phyloP scores from a whole-genome alignment of 2,797 vertebrate genomes.

The Nyctalus aviator region DNA sequence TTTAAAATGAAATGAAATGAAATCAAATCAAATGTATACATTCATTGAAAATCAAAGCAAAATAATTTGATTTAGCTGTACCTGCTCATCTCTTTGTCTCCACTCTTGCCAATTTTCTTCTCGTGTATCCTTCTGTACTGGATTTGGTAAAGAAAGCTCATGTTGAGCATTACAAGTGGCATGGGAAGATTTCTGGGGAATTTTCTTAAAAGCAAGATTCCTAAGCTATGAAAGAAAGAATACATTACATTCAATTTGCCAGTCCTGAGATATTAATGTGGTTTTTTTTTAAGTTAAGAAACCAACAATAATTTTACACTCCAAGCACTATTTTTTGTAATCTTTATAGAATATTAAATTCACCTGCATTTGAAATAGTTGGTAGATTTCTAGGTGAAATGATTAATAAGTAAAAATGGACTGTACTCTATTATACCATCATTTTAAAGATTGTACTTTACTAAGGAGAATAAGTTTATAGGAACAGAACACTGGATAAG shows the following conservation, averaged over 20 bases:
- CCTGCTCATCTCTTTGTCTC: conserved; percentile 96
- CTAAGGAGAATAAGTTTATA: not conserved
- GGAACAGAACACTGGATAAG: not conserved
- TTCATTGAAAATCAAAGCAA: conserved; percentile 39
- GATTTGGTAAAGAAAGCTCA: conserved; percentile 88
- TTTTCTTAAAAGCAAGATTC: conserved; percentile 97
- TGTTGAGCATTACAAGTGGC: conserved; percentile 89
- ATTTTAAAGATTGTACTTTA: conserved; percentile 48
- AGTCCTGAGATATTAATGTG: not conserved
- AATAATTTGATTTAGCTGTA: conserved; percentile 76
- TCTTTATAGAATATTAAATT: conserved; percentile 12
- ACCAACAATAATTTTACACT: conserved; percentile 20
- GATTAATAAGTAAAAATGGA: conserved; percentile 22
- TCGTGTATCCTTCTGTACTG: conserved; percentile 84
- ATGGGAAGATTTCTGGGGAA: conserved; percentile 93
- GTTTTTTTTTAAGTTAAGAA: conserved; percentile 9
- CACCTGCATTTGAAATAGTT: not conserved
- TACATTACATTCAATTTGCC: conserved; percentile 31
- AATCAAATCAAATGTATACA: not conserved
- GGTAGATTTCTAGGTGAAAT: conserved; percentile 9
- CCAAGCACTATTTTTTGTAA: not conserved
- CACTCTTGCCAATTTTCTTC: conserved; percentile 95
- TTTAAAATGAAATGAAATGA: too few relatives aligned
- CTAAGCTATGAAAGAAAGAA: conserved; percentile 90
- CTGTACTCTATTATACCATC: not conserved